These are phyloP conservation scores for Apis dorsata DNA, from an alignment of 1,140 invertebrate genomes.

Conservation along the genomic window DNA sequence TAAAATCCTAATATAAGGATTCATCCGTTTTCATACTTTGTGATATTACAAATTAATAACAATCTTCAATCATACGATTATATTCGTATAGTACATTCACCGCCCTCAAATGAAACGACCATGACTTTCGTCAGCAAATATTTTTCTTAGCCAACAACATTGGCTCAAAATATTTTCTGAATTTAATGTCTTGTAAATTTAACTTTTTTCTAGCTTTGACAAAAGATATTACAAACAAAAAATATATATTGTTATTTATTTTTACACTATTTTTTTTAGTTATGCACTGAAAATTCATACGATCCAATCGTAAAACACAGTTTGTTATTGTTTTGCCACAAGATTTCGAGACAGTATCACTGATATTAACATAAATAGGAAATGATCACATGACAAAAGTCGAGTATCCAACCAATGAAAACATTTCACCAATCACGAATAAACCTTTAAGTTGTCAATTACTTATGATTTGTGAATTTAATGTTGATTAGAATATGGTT, in stretches of 20 bases:
- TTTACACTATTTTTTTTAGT: constrained; percentile 24
- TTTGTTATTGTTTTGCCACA: constrained; percentile 73
- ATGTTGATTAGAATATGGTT: background rate
- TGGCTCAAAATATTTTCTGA: constrained; percentile 31
- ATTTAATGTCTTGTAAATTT: constrained; percentile 16
- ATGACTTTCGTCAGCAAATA: constrained; percentile 68
- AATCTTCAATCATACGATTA: constrained; percentile 34
- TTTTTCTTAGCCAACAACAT: constrained; percentile 60
- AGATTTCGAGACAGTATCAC: constrained; percentile 68
- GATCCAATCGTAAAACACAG: constrained; percentile 22
- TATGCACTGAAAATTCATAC: constrained; percentile 35
- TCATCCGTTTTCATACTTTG: constrained; percentile 12
- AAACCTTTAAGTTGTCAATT: constrained; percentile 14
- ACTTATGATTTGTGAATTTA: constrained; percentile 33
- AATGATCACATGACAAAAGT: constrained; percentile 73
- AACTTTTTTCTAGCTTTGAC: background rate
- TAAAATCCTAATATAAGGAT: background rate
- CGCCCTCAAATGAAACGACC: constrained; percentile 56
- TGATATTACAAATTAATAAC: constrained; percentile 6
- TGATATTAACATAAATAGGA: constrained; percentile 67
- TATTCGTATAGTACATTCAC: constrained; percentile 26
- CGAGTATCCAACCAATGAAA: constrained; percentile 63
- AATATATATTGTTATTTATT: background rate
- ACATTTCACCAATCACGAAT: constrained; percentile 58
- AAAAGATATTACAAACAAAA: background rate